Evolutionary conservation across 1,140 invertebrate genomes (phyloP), one percentile per base, ranked within the genome.

Genomic region (Drosophila carrolli): DNA sequence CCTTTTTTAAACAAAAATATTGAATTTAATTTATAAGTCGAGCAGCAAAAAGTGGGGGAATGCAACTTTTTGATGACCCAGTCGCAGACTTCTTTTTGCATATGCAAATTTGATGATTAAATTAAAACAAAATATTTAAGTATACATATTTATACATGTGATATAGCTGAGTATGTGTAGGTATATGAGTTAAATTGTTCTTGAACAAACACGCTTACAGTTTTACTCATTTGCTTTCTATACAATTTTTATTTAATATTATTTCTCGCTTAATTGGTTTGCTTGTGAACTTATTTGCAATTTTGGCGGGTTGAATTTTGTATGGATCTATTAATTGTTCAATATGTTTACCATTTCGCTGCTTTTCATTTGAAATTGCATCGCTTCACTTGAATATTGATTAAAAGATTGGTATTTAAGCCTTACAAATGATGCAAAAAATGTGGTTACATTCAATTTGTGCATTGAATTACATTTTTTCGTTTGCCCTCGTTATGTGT

Each of bases 251-350:
- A 58, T 80, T 71, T 60, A 54, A 48, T 65, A 62, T 48, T 78
- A 58, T 63, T 54, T 8, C 48, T 72, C 44, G 37, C 61, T 73
- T 35, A 70, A 71, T 82, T 54, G 23, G 32, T 62, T 83, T 78
- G 43, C 60, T 44, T 62, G 61, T 75, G 70, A 86, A 82, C 75
- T 88, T 82, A 76, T 75, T 56, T 70, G 60, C 61, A 72, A 78
- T 60, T 77, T 78, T 89, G 84, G 84, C 83, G 84, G 83, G 83
- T 78, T 89, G 73, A 83, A 78, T 63, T 82, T 89, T 73, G 57
- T 72, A 75, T 78, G 63, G 53, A 75, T 83, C 62, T 88, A 73
- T 82, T 88, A 73, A 79, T 73, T 79, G 74, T 72, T 68, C 19
- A 74, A 68, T 72, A 68, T 76, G 37, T 63, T 58, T 71, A 71